Evolutionary conservation across 2,797 vertebrate genomes (phyloP), one percentile per base, ranked within the genome.

Genomic region (Tamandua tetradactyla): DNA sequence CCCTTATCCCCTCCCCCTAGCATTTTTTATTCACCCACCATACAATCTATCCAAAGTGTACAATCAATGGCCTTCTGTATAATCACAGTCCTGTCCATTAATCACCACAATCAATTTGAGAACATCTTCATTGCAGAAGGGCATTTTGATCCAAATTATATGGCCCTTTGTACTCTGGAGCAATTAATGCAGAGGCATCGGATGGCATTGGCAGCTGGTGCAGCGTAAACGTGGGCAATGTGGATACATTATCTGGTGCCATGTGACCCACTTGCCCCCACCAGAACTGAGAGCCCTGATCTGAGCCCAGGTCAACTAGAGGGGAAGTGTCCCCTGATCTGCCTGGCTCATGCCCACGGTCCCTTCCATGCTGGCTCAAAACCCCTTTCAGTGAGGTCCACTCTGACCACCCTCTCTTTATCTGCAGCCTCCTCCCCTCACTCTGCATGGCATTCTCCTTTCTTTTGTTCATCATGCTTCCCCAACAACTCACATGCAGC

Each of bases 71-170:
- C 47, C 13, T 13, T 47, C 47, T 9, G 47, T 47, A 47, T 47
- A 47, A 47, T 47, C 47, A 47, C 47, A 47, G 47, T 47, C 47
- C 13, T 47, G 47, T 47, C 10, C 47, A 47, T 47, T 47, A 47
- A 13, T 47, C 47, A 47, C 47, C 47, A 47, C 47, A 47, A 47
- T 47, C 47, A 47, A 47, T 47, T 47, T 47, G 47, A 47, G 13
- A 47, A 47, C 47, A 47, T n/a, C n/a, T n/a, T n/a, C n/a, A n/a
- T 13, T 47, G 47, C 47, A 47, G 47, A 47, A 47, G 47, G 47
- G 47, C 37, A 11, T 97, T 94, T 98, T 97, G 96, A 97, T 97
- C 94, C 97, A 97, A 98, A 98, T 97, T 97, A 97, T 89, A 94
- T 10, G 71, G 94, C 86, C 94, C 90, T 96, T 96, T 89, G 94